Evolutionary conservation across 2,888 invertebrate species (phyloP), one percentile per base, ranked within the genome.

Genomic region (Calameuta pallipes): DNA sequence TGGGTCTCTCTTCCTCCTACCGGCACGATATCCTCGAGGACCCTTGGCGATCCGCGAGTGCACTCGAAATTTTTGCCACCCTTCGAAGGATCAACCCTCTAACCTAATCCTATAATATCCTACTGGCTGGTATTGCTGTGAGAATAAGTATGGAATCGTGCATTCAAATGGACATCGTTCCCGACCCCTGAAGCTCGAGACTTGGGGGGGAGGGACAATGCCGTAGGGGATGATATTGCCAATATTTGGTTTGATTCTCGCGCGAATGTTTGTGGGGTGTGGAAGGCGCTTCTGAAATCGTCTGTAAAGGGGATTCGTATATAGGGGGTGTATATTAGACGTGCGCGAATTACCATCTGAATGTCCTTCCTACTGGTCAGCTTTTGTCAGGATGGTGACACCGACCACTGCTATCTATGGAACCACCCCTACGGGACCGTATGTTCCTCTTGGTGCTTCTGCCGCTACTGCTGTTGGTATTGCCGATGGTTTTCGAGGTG

Each of bases 161-260:
- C 85, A 87, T 88, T 87, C 86, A 86, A 88, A 88, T 86, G 86
- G 84, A 88, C 88, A 87, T 82, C 81, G 84, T 86, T 87, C 82
- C 82, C 84, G 83, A 83, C 85, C 84, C 77, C 83, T 73, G 77
- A 82, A 79, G 79, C 56, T 31, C 74, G 82, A 85, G 86, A 82
- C 83, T 82, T 77, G 79, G 78, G 76, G 78, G 74, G 77, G 79
- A 76, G 81, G 83, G 82, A 83, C 87, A 89, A 89, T 87, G 83
- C 81, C 83, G 9, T 9, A 73, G 83, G 86, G 88, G 88, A 89
- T 88, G 90, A 91, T 91, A 91, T 91, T 90, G 91, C 89, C 91
- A 91, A 91, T 91, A 90, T 91, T 91, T 91, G 90, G 89, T 90
- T 89, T 90, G 90, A 90, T 91, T 90, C 90, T 88, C 86, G 84